Percentiles rank a stretch among this genome's conserved stretches.
phyloP scores from a whole-genome alignment of 2,797 vertebrate genomes.

The Aratinga solstitialis region DNA sequence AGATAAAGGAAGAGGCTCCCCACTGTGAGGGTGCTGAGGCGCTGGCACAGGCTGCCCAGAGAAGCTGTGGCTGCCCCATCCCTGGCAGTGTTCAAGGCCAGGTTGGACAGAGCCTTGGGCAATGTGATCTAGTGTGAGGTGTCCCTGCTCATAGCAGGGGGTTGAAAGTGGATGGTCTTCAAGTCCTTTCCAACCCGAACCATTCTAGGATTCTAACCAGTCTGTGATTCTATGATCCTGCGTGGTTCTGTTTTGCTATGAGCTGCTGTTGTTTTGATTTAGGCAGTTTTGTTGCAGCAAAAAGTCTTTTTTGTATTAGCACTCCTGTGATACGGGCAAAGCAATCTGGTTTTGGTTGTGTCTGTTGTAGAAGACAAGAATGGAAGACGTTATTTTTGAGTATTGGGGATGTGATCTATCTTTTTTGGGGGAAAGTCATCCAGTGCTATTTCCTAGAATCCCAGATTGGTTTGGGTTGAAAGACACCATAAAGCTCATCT shows the following conservation, averaged over 20 bases:
- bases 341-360: background rate
- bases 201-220: no score
- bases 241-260: accelerated
- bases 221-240: no score
- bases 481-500: background rate
- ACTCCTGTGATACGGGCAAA: background rate
- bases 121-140: no score
- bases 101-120: no score
- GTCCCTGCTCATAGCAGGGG: no score
- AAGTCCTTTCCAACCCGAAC: background rate
- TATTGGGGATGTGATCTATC: accelerated
- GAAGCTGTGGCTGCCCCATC: no score
- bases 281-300: background rate
- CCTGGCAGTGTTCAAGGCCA: no score
- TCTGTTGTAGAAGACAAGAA: background rate
- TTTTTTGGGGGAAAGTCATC: background rate
- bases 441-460: background rate
- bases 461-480: background rate
- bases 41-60: background rate
- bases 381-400: background rate
- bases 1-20: background rate
- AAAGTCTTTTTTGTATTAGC: background rate
- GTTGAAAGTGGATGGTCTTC: background rate
- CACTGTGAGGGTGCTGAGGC: background rate
- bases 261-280: background rate